phyloP scores from a whole-genome alignment of 2,797 vertebrate species.

The Diplodus puntazzo region DNA sequence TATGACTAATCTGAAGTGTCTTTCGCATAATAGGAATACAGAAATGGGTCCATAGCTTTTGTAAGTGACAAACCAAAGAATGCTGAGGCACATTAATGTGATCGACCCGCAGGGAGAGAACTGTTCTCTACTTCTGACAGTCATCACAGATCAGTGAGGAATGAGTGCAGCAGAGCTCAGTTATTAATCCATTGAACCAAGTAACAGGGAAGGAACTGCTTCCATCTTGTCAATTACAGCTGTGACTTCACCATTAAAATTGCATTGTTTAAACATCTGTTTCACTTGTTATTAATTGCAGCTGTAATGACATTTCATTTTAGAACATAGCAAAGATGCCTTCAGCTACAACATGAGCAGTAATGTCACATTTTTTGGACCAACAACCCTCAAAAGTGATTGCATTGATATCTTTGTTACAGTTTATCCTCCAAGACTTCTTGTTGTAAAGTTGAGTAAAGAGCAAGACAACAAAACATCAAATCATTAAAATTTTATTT shows the following conservation, averaged over 20 bases:
- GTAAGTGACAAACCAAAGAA: background rate
- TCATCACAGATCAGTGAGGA: background rate
- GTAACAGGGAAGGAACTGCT: background rate
- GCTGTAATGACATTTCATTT: background rate
- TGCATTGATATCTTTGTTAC: background rate
- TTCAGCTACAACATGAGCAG: background rate
- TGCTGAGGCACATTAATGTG: background rate
- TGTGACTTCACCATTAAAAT: too few relatives aligned
- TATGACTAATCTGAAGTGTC: background rate
- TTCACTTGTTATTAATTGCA: background rate
- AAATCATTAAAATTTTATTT: slow-evolving; percentile 84
- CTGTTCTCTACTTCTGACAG: background rate
- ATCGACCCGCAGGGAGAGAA: background rate
- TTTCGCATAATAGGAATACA: background rate
- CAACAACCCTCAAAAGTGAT: too few relatives aligned
- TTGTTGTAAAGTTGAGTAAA: slow-evolving; percentile 18
- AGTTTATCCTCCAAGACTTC: background rate
- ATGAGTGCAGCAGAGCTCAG: background rate
- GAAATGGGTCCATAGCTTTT: background rate
- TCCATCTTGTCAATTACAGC: background rate
- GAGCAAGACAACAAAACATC: slow-evolving; percentile 17
- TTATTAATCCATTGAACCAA: background rate
- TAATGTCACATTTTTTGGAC: too few relatives aligned
- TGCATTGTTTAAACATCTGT: background rate
- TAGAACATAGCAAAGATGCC: background rate